A percentile compares a stretch with the other conserved stretches of the same genome.
These are phyloP conservation scores for Agrilus biguttatus DNA, from an alignment of 2,888 invertebrate genomes.

Conservation along the genomic window DNA sequence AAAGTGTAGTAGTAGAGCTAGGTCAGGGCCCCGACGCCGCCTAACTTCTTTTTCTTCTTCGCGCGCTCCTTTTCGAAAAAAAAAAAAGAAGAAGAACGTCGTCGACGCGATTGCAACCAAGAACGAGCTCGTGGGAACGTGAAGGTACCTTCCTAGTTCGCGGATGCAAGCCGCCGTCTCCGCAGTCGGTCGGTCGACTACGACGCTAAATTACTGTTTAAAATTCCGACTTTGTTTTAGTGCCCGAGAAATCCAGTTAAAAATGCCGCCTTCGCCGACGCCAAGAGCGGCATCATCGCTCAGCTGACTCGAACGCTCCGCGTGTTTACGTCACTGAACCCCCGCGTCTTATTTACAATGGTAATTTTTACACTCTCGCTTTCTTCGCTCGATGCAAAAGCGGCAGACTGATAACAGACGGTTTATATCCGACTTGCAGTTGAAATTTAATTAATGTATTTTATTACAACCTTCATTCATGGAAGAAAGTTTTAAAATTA, in stretches of 20 bases:
- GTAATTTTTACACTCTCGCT: slow-evolving; percentile 25
- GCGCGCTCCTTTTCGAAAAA: slow-evolving; percentile 8
- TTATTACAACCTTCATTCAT: too few species aligned
- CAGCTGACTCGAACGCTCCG: slow-evolving; percentile 17
- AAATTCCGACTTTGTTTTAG: slow-evolving; percentile 33
- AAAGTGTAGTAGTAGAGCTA: slow-evolving; percentile 27
- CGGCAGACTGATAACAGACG: too few species aligned
- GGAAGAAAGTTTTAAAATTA: too few species aligned
- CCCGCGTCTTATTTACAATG: slow-evolving; percentile 22
- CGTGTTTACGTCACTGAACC: slow-evolving; percentile 2
- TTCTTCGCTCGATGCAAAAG: slow-evolving; percentile 8
- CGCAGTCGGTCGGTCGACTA: background rate
- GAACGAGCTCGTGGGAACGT: too few species aligned
- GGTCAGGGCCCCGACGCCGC: slow-evolving; percentile 26
- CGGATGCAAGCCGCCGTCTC: background rate
- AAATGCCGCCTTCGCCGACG: background rate
- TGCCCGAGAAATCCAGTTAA: slow-evolving; percentile 15
- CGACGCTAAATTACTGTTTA: slow-evolving; percentile 30
- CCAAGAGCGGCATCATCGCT: slow-evolving; percentile 14
- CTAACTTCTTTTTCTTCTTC: slow-evolving; percentile 28
- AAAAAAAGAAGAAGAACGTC: slow-evolving; percentile 1
- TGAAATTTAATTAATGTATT: too few species aligned
- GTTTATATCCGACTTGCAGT: too few species aligned
- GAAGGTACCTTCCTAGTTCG: background rate
- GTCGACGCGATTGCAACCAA: background rate